A percentile compares a stretch with the other conserved stretches of the same genome.
Conservation (phyloP, 1,140 invertebrate genomes). For the Nephotettix cincticeps region DNA sequence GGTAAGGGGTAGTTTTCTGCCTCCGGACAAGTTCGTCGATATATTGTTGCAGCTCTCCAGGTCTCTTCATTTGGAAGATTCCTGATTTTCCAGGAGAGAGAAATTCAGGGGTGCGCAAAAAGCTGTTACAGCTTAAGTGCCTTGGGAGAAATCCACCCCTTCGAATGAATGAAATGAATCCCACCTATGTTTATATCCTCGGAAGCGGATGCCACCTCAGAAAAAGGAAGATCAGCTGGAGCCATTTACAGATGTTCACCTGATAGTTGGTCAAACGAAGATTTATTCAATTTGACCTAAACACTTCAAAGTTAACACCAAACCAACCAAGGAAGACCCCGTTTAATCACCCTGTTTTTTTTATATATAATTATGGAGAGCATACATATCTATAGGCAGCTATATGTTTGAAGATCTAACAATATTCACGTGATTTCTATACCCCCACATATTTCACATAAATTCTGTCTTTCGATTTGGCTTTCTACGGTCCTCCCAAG, state of each 20-base stretch:
- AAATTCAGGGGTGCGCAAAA: no score
- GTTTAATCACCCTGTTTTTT: conserved; percentile 38
- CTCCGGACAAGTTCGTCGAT: no score
- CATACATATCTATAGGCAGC: conserved; percentile 37
- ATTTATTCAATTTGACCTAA: not conserved
- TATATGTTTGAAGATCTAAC: conserved; percentile 41
- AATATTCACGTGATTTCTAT: conserved; percentile 45
- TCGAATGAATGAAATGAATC: no score
- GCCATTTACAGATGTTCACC: conserved; percentile 40
- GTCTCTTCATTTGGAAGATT: no score
- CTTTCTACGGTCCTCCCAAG: conserved; percentile 47
- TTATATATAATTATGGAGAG: conserved; percentile 46
- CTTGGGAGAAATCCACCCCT: no score
- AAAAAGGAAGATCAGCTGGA: conserved; percentile 40
- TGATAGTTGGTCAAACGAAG: conserved; percentile 29
- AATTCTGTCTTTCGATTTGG: conserved; percentile 44
- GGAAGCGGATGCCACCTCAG: conserved; percentile 34
- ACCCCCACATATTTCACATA: conserved; percentile 45
- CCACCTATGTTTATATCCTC: conserved; percentile 46
- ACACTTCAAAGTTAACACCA: conserved; percentile 36
- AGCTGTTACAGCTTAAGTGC: no score
- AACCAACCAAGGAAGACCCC: conserved; percentile 36
- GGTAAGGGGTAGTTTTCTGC: no score
- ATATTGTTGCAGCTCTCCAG: no score
- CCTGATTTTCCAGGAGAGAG: no score